Evolutionary conservation across 2,888 invertebrate genomes (phyloP), one percentile per base, ranked within the genome.

Genomic region (Eupsilia transversa): DNA sequence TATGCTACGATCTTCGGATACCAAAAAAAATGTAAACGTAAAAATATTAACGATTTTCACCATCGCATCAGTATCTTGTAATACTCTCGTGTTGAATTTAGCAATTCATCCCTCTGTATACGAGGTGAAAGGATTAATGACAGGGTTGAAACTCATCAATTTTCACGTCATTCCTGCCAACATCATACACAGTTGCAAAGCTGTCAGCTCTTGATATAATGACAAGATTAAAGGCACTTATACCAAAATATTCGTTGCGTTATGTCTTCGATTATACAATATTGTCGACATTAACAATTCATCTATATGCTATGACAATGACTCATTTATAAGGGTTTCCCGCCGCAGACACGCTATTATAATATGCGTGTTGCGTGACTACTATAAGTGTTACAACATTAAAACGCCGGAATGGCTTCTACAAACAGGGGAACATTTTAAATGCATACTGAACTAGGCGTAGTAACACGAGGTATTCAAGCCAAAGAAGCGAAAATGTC

Each of bases 131-230:
- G 67, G 84, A 84, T 79, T 67, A 70, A 81, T 83, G 84, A 79
- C 63, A 83, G 84, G 80, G 80, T 67, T 74, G 59, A 83, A 83
- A 60, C 81, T 81, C 80, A 81, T 81, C 80, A 81, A 81, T 81
- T 84, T 71, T 65, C 67, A 75, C 70, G 84, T 64, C 61, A 80
- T 52, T 66, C 63, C 66, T 56, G 66, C 41, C 67, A 54, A 67
- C 54, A 68, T 75, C 70, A 64, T 33, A 68, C n/a, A 46, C 59
- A 27, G 65, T 70, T 66, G 33, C 68, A 65, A 82, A 59, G 23
- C 79, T 65, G 77, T 69, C 67, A 65, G 68, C 38, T 43, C 52
- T 35, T 57, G 66, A 80, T 57, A 69, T 66, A 65, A 80, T 74
- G 30, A 54, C 33, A 33, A 66, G 59, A 79, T 69, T 70, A 73